phyloP scores from a whole-genome alignment of 2,113 vertebrate species.

The Gallinago undulata region DNA sequence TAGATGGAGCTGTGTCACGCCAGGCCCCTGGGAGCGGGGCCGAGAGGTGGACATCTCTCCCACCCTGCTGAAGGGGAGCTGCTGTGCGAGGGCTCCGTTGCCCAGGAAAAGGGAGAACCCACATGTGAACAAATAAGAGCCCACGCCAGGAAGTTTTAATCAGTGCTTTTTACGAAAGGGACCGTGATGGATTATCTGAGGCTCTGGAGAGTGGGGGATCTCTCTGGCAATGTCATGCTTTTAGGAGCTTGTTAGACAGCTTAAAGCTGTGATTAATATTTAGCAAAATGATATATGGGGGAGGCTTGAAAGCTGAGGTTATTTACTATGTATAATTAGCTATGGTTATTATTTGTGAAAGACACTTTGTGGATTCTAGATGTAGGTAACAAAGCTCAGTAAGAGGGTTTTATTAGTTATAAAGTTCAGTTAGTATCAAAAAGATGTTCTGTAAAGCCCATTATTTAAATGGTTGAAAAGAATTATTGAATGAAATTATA shows the following conservation, averaged over 20 bases:
- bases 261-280: conserved; percentile 72
- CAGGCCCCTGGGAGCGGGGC: conserved; percentile 58
- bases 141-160: conserved; percentile 82
- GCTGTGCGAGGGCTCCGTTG: background rate
- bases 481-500: conserved; percentile 31
- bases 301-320: conserved; percentile 63
- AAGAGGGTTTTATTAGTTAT: conserved; percentile 9
- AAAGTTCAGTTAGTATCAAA: conserved; percentile 22
- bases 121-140: conserved; percentile 67
- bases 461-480: conserved; percentile 49
- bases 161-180: conserved; percentile 71
- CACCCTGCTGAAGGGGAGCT: conserved; percentile 50
- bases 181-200: conserved; percentile 80
- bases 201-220: conserved; percentile 51
- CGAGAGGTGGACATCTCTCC: conserved; percentile 40
- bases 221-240: conserved; percentile 51
- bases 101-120: conserved; percentile 64
- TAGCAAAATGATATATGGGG: conserved; percentile 55
- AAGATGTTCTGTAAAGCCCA: conserved; percentile 3
- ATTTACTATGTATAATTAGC: conserved; percentile 68
- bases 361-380: conserved; percentile 16
- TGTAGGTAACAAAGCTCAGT: background rate
- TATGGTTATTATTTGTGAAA: conserved; percentile 45
- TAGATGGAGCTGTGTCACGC: conserved; percentile 47
- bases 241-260: conserved; percentile 49